Conservation (phyloP, 2,888 invertebrate species). For the Apantesis nais region DNA sequence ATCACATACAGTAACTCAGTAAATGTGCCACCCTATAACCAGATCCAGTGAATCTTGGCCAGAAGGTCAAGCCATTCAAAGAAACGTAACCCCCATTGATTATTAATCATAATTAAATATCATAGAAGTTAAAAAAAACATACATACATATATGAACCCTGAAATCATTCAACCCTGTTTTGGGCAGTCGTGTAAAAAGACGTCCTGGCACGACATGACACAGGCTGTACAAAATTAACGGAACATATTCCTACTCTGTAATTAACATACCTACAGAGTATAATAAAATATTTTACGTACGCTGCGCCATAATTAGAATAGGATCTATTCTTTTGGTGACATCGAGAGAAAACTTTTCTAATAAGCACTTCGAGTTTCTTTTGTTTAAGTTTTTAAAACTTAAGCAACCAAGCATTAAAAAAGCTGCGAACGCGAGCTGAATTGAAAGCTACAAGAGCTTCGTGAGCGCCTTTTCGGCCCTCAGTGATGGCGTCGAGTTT, state of each 20-base stretch:
- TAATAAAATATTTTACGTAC: constrained; percentile 13
- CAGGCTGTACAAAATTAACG: not conserved
- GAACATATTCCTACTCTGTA: not conserved
- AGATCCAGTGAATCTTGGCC: not conserved
- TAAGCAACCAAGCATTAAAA: constrained; percentile 37
- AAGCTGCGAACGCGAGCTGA: constrained; percentile 15
- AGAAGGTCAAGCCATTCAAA: not conserved
- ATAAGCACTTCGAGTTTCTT: constrained; percentile 33
- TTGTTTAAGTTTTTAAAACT: constrained; percentile 39
- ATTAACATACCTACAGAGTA: not conserved
- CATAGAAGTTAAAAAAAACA: not conserved
- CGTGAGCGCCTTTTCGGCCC: constrained; percentile 23
- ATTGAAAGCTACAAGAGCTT: constrained; percentile 17
- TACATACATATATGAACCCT: not conserved
- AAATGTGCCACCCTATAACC: too few species aligned
- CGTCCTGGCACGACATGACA: not conserved
- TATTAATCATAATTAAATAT: not conserved
- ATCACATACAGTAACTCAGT: too few species aligned
- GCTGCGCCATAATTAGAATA: constrained; percentile 13
- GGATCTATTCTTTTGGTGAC: constrained; percentile 2
- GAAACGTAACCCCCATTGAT: not conserved
- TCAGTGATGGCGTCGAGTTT: constrained; percentile 35
- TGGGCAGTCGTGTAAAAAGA: not conserved
- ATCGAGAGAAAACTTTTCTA: constrained; percentile 41
- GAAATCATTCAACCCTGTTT: not conserved